phyloP scores from a whole-genome alignment of 2,888 invertebrate species.

The Eristalis tenax region DNA sequence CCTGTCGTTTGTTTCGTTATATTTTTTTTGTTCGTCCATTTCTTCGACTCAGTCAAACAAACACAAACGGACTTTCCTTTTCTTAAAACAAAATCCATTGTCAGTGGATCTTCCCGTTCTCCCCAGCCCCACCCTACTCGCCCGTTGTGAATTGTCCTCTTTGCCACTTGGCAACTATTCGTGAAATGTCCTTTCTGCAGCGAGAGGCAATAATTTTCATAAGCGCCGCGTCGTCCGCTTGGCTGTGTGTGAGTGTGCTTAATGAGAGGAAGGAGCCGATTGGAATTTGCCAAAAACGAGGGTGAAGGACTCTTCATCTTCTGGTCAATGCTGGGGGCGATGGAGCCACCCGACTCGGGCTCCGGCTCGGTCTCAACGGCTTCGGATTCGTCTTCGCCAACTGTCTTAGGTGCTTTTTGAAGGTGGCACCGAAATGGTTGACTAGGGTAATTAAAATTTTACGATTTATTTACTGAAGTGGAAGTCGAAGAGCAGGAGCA shows the following conservation, averaged over 20 bases:
- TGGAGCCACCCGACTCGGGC: background rate
- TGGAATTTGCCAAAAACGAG: background rate
- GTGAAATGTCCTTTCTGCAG: constrained; percentile 9
- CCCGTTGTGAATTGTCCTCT: constrained; percentile 16
- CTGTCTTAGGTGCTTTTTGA: background rate
- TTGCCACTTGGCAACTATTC: constrained; percentile 40
- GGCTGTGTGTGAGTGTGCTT: constrained; percentile 17
- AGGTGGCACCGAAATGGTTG: constrained; percentile 11
- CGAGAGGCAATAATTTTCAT: constrained; percentile 43
- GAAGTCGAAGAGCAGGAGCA: constrained; percentile 13
- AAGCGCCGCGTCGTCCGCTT: constrained; percentile 22
- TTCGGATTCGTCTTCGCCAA: background rate
- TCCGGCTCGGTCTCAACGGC: background rate
- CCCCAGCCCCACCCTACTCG: no score
- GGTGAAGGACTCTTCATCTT: background rate
- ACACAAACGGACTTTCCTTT: constrained; percentile 8
- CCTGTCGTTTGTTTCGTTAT: background rate
- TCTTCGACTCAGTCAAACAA: background rate
- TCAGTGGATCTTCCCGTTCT: background rate
- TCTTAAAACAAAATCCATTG: constrained; percentile 16
- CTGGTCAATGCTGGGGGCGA: background rate
- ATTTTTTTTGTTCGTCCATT: background rate
- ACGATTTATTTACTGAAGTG: constrained; percentile 63
- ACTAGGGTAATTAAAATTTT: constrained; percentile 58
- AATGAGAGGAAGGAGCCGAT: constrained; percentile 31